phyloP scores from a whole-genome alignment of 2,888 invertebrate species.

The Eupithecia inturbata region DNA sequence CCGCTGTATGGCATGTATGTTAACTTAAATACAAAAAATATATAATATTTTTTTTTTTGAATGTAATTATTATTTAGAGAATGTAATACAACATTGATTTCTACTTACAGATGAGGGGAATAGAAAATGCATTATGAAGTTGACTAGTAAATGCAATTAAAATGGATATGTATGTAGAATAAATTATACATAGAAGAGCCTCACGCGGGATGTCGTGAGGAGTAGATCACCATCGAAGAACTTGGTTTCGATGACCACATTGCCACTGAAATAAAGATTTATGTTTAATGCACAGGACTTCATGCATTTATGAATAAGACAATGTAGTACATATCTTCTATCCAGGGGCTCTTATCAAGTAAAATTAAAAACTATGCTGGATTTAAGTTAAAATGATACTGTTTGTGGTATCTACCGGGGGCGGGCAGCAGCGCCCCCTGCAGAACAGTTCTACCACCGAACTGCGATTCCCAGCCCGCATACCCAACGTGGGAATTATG shows the following conservation, averaged over 20 bases:
- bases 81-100: background rate
- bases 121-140: conserved; percentile 33
- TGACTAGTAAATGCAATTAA: conserved; percentile 65
- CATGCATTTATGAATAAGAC: too few species aligned
- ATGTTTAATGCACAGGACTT: background rate
- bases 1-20: too few species aligned
- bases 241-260: conserved; percentile 97
- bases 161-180: conserved; percentile 17
- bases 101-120: background rate
- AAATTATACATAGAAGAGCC: conserved; percentile 94
- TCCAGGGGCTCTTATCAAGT: too few species aligned
- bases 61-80: background rate
- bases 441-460: too few species aligned
- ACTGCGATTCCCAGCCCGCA: too few species aligned
- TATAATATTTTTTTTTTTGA: too few species aligned
- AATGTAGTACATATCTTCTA: too few species aligned
- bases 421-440: too few species aligned
- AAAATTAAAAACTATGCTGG: too few species aligned
- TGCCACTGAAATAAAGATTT: conserved; percentile 88
- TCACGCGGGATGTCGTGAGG: conserved; percentile 96
- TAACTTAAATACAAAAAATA: conserved; percentile 5
- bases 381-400: too few species aligned
- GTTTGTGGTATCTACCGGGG: too few species aligned
- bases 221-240: conserved; percentile 97
- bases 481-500: too few species aligned